Conservation (phyloP, 1,140 invertebrate genomes). For the Adelges cooleyi region DNA sequence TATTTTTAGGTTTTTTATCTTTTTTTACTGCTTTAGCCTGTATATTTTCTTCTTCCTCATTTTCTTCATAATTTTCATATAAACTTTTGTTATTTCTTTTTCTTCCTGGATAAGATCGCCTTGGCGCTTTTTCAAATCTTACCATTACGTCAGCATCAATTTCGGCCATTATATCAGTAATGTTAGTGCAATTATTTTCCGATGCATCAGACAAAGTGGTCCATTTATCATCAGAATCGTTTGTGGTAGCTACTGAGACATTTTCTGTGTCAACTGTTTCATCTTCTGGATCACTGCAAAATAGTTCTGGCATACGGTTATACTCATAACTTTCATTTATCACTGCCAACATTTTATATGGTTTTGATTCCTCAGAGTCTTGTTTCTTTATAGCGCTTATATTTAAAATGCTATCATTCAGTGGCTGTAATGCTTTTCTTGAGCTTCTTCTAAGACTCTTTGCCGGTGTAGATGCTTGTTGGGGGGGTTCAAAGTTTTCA, state of each 20-base stretch:
- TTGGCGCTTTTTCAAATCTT: slow-evolving; percentile 8
- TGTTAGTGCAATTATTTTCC: background rate
- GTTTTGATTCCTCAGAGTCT: background rate
- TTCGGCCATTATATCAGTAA: slow-evolving; percentile 10
- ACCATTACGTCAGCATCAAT: slow-evolving; percentile 11
- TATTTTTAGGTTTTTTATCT: slow-evolving; percentile 1
- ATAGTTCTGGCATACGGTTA: background rate
- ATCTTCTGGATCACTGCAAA: slow-evolving; percentile 20
- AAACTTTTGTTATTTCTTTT: slow-evolving; percentile 19
- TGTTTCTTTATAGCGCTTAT: slow-evolving; percentile 9
- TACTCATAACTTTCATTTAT: background rate
- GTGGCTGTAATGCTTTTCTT: background rate
- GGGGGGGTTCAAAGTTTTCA: slow-evolving; percentile 17
- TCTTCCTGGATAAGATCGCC: slow-evolving; percentile 12
- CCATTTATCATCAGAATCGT: slow-evolving; percentile 24
- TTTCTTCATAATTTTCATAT: slow-evolving; percentile 9
- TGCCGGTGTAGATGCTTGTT: slow-evolving; percentile 6
- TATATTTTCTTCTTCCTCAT: background rate
- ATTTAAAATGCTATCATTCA: background rate
- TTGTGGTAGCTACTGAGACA: background rate
- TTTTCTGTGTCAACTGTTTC: background rate
- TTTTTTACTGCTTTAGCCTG: background rate
- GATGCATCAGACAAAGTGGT: background rate
- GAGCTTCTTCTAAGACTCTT: background rate
- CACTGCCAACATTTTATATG: background rate